phyloP scores from a whole-genome alignment of 1,140 invertebrate genomes.

The Steinernema khuongi region DNA sequence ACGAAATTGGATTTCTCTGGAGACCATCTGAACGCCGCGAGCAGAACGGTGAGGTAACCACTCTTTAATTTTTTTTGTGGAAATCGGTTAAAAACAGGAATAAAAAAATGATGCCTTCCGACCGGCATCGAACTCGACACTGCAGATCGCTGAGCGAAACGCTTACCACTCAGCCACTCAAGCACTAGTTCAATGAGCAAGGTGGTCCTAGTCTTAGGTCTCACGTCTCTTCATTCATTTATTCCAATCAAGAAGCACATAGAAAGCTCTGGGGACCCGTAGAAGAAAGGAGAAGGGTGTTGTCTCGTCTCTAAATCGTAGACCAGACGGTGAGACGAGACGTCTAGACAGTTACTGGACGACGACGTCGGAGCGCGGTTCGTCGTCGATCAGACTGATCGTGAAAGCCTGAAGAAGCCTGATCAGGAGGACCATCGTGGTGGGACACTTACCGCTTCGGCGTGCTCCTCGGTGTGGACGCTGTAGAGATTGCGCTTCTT shows the following conservation, averaged over 20 bases:
- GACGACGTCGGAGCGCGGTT: background rate
- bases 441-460: background rate
- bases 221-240: background rate
- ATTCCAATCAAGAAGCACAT: background rate
- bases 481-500: background rate
- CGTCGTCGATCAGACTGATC: background rate
- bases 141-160: no score
- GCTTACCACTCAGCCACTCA: no score
- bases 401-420: constrained; percentile 7
- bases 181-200: no score
- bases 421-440: background rate
- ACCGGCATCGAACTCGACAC: no score
- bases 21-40: no score
- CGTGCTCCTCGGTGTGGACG: background rate
- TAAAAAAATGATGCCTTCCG: no score
- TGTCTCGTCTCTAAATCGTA: no score
- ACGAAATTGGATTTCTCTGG: no score
- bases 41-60: no score
- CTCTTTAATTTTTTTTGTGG: no score
- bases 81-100: no score
- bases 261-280: background rate
- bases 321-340: no score
- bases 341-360: background rate
- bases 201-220: background rate
- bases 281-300: background rate